A percentile compares a stretch with the other conserved stretches of the same genome.
These are phyloP conservation scores for Archaeoteleia sp. DNA, from an alignment of 2,888 invertebrate species.

Conservation along the genomic window DNA sequence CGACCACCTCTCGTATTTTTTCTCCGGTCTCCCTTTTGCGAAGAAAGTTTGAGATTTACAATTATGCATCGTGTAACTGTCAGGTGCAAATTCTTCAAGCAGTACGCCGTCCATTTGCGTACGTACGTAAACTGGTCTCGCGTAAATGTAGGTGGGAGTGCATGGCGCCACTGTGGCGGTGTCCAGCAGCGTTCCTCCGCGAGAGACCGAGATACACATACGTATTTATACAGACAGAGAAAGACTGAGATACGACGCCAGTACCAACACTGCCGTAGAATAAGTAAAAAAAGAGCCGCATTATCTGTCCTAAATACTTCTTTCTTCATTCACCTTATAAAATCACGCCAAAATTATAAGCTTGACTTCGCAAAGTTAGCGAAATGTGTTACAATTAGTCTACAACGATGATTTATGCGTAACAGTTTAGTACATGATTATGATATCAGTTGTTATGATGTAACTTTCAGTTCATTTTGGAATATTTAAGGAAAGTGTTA, in stretches of 20 bases:
- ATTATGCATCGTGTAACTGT: slow-evolving; percentile 49
- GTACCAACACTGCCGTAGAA: slow-evolving; percentile 23
- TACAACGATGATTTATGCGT: no score
- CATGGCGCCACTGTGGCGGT: slow-evolving; percentile 69
- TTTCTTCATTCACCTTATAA: slow-evolving; percentile 6
- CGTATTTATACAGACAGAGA: slow-evolving; percentile 7
- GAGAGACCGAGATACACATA: slow-evolving; percentile 32
- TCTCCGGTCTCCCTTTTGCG: slow-evolving; percentile 9
- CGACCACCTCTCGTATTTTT: slow-evolving; percentile 26
- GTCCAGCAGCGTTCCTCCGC: slow-evolving; percentile 63
- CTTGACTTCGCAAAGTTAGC: neutral
- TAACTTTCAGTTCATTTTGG: neutral
- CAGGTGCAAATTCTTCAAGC: slow-evolving; percentile 68
- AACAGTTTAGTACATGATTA: no score
- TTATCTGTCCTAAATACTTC: slow-evolving; percentile 5
- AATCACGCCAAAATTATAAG: neutral
- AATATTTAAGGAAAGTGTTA: neutral
- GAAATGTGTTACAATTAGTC: no score
- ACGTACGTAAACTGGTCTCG: slow-evolving; percentile 41
- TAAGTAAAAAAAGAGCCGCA: slow-evolving; percentile 14
- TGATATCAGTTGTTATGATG: no score
- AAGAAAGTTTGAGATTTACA: slow-evolving; percentile 40
- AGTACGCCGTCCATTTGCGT: slow-evolving; percentile 52
- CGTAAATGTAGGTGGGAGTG: slow-evolving; percentile 64
- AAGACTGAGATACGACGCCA: slow-evolving; percentile 21